These are phyloP conservation scores for Lutjanus erythropterus DNA, from an alignment of 2,113 vertebrate species.

Conservation along the genomic window DNA sequence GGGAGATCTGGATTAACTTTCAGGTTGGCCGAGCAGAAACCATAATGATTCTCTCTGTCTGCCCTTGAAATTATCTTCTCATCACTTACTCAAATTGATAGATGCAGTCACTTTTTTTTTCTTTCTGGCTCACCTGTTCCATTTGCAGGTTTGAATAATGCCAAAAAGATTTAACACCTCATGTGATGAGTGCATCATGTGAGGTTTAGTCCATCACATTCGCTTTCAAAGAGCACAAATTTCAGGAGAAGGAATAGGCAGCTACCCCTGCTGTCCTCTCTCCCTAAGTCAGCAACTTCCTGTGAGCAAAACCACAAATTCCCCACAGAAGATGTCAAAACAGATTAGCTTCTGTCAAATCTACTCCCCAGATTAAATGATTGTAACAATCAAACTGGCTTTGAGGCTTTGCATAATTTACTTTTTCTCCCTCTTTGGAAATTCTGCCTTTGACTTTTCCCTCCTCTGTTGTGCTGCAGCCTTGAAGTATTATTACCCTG, in stretches of 20 bases:
- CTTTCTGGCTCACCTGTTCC: conserved; percentile 63
- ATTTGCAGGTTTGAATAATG: conserved; percentile 62
- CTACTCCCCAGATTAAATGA: conserved; percentile 75
- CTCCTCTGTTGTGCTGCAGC: conserved; percentile 64
- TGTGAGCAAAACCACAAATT: conserved; percentile 36
- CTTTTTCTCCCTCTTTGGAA: conserved; percentile 56
- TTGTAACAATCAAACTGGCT: conserved; percentile 78
- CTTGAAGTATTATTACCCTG: conserved; percentile 78
- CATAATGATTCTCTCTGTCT: conserved; percentile 78
- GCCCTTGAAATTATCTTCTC: conserved; percentile 81
- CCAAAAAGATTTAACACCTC: conserved; percentile 44
- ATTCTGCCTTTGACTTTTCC: conserved; percentile 59
- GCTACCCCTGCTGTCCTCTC: conserved; percentile 24
- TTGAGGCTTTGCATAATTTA: conserved; percentile 79
- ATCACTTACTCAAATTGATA: conserved; percentile 76
- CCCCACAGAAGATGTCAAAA: conserved; percentile 70
- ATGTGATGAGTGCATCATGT: conserved; percentile 4
- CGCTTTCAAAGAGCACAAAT: conserved; percentile 15
- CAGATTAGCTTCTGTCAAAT: conserved; percentile 74
- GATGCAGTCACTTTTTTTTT: conserved; percentile 60
- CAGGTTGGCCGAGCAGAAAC: conserved; percentile 81
- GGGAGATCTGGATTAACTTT: conserved; percentile 79
- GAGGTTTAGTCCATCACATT: conserved; percentile 41
- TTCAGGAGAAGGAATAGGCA: not conserved
- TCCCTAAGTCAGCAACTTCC: conserved; percentile 40